Evolutionary conservation across 2,797 vertebrate species (phyloP), one percentile per base, ranked within the genome.

Genomic region (Glossophaga mutica): DNA sequence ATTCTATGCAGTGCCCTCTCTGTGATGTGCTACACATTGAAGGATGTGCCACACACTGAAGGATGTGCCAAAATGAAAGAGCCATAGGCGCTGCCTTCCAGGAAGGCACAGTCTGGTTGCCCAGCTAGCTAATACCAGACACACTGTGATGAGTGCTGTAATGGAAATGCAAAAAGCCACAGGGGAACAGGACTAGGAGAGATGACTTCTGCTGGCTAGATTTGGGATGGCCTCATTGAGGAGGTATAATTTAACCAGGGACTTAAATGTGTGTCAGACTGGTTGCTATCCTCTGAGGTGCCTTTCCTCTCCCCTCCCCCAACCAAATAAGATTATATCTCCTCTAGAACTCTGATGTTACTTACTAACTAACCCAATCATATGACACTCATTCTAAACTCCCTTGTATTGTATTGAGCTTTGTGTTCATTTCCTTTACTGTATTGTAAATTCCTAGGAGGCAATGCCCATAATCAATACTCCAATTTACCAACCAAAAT

Each of bases 161-260:
- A 84, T 78, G 26, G 32, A 81, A 87, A 76, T 73, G 50, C 26
- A 87, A 90, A 91, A 94, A 42, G 52, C 59, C 37, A n/a, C 67
- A 26, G 6, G 22, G 39, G 19, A 68, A 70, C 50, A 48, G 9
- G 74, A 71, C 68, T 65, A 91, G 79, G 74, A 85, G 2, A 90
- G 76, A 86, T n/a, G n/a, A 18, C 52, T 86, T 95, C 79, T 94
- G 44, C 55, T 73, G 78, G n/a, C 19, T 94, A 65, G 15, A 88
- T 83, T 70, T 62, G 48, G 44, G 71, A 48, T 3, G 1, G 18
- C 71, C 48, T 97, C 57, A 55, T 14, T 59, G 59, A 55, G 19
- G 65, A 77, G 32, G 46, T 94, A 9, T 85, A 50, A 85, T 84
- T 91, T 77, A 78, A 82, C 65, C 42, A 74, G 57, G 34, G 22